Percentiles rank a stretch among this genome's conserved stretches.
phyloP scores from a whole-genome alignment of 2,888 invertebrate species.

The Callyntrura guangdongensis region DNA sequence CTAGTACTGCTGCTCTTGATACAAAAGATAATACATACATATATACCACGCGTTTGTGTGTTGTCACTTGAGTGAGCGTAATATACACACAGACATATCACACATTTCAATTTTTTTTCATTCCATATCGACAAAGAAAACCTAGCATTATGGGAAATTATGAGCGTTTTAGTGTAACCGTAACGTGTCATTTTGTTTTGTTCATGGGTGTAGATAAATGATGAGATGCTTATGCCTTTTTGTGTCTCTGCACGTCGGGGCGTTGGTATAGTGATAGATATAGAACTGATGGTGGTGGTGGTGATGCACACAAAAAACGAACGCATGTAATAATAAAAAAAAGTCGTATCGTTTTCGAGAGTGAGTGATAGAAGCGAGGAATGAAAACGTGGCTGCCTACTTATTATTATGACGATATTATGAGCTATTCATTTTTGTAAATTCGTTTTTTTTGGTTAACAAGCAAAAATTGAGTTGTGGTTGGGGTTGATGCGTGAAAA shows the following conservation, averaged over 20 bases:
- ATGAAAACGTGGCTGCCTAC: not conserved
- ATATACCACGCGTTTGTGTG: slow-evolving; percentile 43
- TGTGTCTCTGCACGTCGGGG: not conserved
- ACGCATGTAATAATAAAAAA: not conserved
- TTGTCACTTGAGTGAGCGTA: slow-evolving; percentile 64
- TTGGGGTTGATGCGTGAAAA: not conserved
- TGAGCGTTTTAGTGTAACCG: slow-evolving; percentile 65
- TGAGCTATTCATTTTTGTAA: slow-evolving; percentile 45
- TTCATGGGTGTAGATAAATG: slow-evolving; percentile 9
- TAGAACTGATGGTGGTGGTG: too few relatives aligned
- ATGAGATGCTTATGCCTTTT: not conserved
- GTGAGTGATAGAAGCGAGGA: not conserved
- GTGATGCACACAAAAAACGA: not conserved
- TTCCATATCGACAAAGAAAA: slow-evolving; percentile 5
- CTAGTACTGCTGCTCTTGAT: not conserved
- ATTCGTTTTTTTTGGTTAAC: not conserved
- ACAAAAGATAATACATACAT: not conserved
- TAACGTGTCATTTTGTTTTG: slow-evolving; percentile 74
- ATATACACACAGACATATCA: not conserved
- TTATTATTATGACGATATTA: not conserved
- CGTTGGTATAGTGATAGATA: not conserved
- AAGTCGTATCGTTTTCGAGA: not conserved
- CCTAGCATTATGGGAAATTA: slow-evolving; percentile 77
- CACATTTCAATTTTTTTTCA: slow-evolving; percentile 42
- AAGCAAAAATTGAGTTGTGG: slow-evolving; percentile 16